These are phyloP conservation scores for Helostoma temminkii DNA, from an alignment of 2,797 vertebrate genomes.

Conservation along the genomic window DNA sequence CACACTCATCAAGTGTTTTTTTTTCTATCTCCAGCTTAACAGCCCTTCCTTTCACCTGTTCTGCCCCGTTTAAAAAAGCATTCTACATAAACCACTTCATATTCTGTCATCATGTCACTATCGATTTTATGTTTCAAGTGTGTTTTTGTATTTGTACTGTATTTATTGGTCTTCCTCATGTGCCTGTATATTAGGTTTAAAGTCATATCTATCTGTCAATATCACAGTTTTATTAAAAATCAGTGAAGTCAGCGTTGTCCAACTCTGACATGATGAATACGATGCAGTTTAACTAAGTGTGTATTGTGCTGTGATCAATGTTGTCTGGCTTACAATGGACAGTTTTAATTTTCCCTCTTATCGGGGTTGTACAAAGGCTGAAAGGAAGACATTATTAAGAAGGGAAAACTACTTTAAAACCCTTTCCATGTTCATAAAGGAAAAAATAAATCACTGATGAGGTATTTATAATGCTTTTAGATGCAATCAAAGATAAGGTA, in stretches of 20 bases:
- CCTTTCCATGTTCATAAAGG: neutral
- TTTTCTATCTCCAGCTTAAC: neutral
- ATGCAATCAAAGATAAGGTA: too few species aligned
- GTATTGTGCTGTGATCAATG: constrained; percentile 42
- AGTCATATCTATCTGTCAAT: constrained; percentile 40
- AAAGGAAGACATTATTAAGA: neutral
- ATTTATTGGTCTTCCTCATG: constrained; percentile 11
- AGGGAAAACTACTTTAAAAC: neutral
- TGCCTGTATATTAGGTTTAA: constrained; percentile 33
- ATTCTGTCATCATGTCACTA: constrained; percentile 43
- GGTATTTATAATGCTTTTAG: neutral
- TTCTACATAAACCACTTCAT: constrained; percentile 36
- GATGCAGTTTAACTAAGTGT: constrained; percentile 45
- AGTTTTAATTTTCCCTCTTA: constrained; percentile 39
- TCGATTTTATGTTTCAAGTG: constrained; percentile 45
- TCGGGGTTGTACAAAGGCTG: neutral
- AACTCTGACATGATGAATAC: constrained; percentile 44
- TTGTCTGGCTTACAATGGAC: constrained; percentile 22
- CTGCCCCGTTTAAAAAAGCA: constrained; percentile 23
- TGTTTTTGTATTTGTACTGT: constrained; percentile 2
- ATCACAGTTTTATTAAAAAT: constrained; percentile 38
- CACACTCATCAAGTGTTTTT: constrained; percentile 30
- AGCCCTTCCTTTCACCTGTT: constrained; percentile 18
- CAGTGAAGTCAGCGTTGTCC: constrained; percentile 19
- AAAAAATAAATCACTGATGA: neutral